Base-by-base conservation (phyloP, 2,113 vertebrate species). In the Promerops cafer region DNA sequence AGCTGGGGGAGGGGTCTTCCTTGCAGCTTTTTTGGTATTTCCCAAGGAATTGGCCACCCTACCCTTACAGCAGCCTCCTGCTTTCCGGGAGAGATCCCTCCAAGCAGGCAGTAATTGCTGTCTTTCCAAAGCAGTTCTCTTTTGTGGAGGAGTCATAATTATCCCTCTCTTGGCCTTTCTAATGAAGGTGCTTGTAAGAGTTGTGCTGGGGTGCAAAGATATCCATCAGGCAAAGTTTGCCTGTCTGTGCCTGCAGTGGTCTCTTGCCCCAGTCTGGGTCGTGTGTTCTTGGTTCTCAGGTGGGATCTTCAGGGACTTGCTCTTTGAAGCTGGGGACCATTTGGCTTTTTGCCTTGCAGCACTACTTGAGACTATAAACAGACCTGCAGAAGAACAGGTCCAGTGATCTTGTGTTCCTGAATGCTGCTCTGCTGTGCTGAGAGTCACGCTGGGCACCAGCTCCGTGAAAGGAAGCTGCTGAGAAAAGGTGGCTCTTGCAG, bases 111-210 rank as follows among this genome's bases (percentile, higher is more conserved):
- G 77, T 78, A 93, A 69, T 79, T 93, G 50, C 78, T 30, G 16
- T 47, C 74, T 89, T 93, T 90, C 49, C 42, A 87, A 76, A 96
- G 76, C 45, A 93, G 53, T 49, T 26, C 40, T 94, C 7, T 0
- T 85, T 71, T 85, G 49, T 65, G 74, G 74, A 94, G 63, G 45
- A 96, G 70, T 53, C 26, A 24, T 92, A 89, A 95, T 95, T 90
- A 91, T 40, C 54, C 47, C 45, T 79, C 44, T 42, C 16, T 68
- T 82, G 60, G 44, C 61, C 57, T 77, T 94, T 75, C 50, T 80
- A 83, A 90, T 49, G 83, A 86, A 68, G 82, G 52, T 76, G 14
- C 76, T 31, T 42, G 16, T 28, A n/a, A 27, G 77, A 57, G 42
- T 28, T 71, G 28, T 88, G 65, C 61, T 60, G n/a, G n/a, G 16